phyloP scores from a whole-genome alignment of 2,888 invertebrate genomes.

The Athalia circularis region DNA sequence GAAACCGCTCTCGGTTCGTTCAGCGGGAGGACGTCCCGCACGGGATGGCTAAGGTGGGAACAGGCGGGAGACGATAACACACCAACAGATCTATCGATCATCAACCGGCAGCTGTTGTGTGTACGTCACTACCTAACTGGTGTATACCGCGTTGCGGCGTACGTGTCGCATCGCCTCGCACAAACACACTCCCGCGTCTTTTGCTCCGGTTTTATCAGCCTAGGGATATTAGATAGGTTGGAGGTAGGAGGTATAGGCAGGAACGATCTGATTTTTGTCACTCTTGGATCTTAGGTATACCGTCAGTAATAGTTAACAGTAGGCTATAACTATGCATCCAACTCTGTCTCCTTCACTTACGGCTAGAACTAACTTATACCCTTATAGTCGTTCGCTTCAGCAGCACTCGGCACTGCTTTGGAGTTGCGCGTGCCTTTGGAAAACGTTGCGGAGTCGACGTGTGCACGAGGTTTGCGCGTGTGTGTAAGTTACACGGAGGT shows the following conservation, averaged over 20 bases:
- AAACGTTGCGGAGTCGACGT: not conserved
- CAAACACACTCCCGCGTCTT: not conserved
- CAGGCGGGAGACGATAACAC: slow-evolving; percentile 65
- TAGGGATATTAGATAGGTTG: too few relatives aligned
- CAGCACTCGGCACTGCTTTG: not conserved
- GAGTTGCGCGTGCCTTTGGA: not conserved
- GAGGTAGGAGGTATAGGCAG: too few relatives aligned
- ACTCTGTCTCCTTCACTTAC: too few relatives aligned
- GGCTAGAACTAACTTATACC: too few relatives aligned
- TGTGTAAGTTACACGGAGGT: slow-evolving; percentile 30
- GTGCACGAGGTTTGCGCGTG: not conserved
- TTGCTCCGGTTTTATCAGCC: not conserved
- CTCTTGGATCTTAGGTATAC: too few relatives aligned
- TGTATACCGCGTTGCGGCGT: not conserved
- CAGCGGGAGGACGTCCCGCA: slow-evolving; percentile 36
- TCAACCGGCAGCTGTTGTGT: slow-evolving; percentile 57
- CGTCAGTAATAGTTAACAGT: too few relatives aligned
- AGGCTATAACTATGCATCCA: too few relatives aligned
- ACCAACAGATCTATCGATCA: slow-evolving; percentile 66
- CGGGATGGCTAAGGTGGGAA: slow-evolving; percentile 52
- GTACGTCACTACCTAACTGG: slow-evolving; percentile 33
- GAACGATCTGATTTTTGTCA: too few relatives aligned
- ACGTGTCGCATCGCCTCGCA: not conserved
- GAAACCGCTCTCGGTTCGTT: slow-evolving; percentile 27
- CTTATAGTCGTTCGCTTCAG: too few relatives aligned